Conservation (phyloP, 1,140 invertebrate genomes). For the Sinella curviseta region DNA sequence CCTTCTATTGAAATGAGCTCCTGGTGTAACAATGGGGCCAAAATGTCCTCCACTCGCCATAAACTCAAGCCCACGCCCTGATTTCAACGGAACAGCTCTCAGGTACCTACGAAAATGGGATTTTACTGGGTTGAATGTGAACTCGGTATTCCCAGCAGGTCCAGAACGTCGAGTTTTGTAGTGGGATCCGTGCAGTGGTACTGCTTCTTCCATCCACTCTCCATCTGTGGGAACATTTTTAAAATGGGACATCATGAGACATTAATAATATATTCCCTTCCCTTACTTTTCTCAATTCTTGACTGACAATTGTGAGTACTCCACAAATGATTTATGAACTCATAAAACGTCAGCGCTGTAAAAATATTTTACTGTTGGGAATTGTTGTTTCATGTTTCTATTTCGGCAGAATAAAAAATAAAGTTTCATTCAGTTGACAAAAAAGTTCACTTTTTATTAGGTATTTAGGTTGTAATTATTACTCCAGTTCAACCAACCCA, state of each 20-base stretch:
- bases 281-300: too few relatives aligned
- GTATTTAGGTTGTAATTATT: too few relatives aligned
- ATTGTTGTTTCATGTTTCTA: too few relatives aligned
- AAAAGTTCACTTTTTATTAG: too few relatives aligned
- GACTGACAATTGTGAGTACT: neutral
- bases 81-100: neutral
- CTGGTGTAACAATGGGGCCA: neutral
- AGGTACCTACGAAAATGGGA: constrained; percentile 33
- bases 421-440: too few relatives aligned
- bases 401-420: too few relatives aligned
- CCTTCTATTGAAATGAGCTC: neutral
- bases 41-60: constrained; percentile 24
- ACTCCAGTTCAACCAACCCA: too few relatives aligned
- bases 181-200: constrained; percentile 26
- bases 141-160: constrained; percentile 24
- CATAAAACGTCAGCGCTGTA: neutral
- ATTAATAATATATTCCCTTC: too few relatives aligned
- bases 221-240: constrained; percentile 17
- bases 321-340: neutral
- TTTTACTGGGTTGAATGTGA: constrained; percentile 30
- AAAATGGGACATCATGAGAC: neutral
- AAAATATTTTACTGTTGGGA: neutral
- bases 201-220: constrained; percentile 27
- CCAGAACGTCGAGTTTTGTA: constrained; percentile 30
- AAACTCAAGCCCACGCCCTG: constrained; percentile 3